Percentiles rank a stretch among this genome's conserved stretches.
Evolutionary conservation across 2,113 vertebrate genomes (phyloP).

Genomic region (Aegypius monachus): DNA sequence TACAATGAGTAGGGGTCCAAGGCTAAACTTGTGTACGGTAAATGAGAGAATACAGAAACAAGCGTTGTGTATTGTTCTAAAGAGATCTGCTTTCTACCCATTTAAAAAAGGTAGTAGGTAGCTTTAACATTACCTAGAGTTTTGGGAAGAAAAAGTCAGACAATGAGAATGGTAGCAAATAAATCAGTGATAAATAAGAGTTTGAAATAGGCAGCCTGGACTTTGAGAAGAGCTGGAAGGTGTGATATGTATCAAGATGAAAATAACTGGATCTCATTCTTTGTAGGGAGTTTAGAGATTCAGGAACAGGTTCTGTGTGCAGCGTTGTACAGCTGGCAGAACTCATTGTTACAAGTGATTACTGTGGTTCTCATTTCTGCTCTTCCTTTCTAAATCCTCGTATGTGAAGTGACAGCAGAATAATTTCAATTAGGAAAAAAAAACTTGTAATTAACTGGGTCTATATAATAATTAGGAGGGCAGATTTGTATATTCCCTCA

Average conservation of each 20-base stretch:
- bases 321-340: not conserved
- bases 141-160: not conserved
- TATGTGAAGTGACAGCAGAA: conserved; percentile 25
- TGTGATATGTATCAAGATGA: not conserved
- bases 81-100: not conserved
- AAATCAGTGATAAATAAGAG: not conserved
- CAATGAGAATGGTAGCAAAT: not conserved
- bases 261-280: not conserved
- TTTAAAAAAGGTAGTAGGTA: not conserved
- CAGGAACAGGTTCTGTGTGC: not conserved
- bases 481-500: conserved; percentile 11
- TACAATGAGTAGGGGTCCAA: not conserved
- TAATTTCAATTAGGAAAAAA: conserved; percentile 1
- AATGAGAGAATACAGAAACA: not conserved
- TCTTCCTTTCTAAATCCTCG: not conserved
- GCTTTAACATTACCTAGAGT: not conserved
- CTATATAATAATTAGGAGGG: conserved; percentile 21
- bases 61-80: not conserved
- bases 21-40: not conserved
- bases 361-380: not conserved
- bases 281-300: not conserved
- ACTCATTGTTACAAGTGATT: not conserved
- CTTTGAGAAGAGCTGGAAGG: not conserved
- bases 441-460: not conserved
- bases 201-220: not conserved